Conservation (phyloP, 2,113 vertebrate genomes). For the Stegostoma tigrinum region DNA sequence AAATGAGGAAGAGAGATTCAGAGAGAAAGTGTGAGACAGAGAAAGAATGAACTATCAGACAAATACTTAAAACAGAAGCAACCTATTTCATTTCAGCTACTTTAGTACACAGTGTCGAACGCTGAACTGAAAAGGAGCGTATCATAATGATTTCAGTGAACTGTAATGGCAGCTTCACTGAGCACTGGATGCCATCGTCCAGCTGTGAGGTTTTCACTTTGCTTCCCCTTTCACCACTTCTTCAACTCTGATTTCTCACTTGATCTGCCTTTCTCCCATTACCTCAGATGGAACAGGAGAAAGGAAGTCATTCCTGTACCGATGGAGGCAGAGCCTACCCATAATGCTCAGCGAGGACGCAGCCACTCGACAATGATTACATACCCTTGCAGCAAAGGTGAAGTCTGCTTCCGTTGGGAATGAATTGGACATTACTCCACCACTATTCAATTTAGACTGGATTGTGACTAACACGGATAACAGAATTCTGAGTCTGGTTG, state of each 20-base stretch:
- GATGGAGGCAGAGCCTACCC: background rate
- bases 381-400: background rate
- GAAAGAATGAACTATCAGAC: background rate
- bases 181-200: background rate
- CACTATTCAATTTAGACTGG: background rate
- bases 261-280: background rate
- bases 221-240: background rate
- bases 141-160: background rate
- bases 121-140: background rate
- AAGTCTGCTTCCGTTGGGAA: background rate
- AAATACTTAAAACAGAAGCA: background rate
- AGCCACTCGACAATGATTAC: background rate
- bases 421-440: background rate
- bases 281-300: background rate
- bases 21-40: background rate
- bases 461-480: background rate
- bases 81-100: background rate
- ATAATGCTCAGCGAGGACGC: background rate
- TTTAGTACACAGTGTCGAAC: background rate
- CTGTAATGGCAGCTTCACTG: background rate
- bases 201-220: background rate
- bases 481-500: background rate
- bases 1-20: background rate
- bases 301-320: background rate
- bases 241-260: no score